A percentile compares a stretch with the other conserved stretches of the same genome.
Evolutionary conservation across 2,888 invertebrate genomes (phyloP).

Genomic region (Ophion ellenae): DNA sequence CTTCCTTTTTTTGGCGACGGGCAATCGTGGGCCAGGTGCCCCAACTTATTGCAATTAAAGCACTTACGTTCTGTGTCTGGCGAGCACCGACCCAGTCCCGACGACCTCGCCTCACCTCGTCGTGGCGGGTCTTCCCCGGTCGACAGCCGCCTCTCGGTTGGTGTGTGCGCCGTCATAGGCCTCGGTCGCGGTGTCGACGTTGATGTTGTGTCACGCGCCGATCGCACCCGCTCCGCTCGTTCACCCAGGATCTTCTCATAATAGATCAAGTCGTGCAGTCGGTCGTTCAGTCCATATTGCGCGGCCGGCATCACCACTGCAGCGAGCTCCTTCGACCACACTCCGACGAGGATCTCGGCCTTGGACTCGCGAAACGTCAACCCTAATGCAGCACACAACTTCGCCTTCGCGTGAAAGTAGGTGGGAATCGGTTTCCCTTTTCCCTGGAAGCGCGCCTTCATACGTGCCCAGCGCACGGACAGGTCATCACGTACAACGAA

Average conservation of each 20-base stretch:
- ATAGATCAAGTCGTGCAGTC: constrained; percentile 9
- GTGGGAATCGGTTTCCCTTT: neutral
- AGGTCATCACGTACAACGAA: constrained; percentile 1
- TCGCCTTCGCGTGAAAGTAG: constrained; percentile 1
- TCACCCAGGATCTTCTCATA: neutral
- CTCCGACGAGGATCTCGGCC: constrained; percentile 1
- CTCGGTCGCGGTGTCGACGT: too few species aligned
- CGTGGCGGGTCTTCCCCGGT: too few species aligned
- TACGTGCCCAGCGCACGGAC: neutral
- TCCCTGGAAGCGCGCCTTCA: neutral
- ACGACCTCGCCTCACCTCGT: too few species aligned
- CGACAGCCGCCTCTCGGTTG: too few species aligned
- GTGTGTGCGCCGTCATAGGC: too few species aligned
- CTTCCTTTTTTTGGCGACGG: too few species aligned
- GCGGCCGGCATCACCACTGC: neutral
- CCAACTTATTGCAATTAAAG: too few species aligned
- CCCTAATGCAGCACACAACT: neutral
- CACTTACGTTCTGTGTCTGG: too few species aligned
- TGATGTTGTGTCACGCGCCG: too few species aligned
- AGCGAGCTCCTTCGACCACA: neutral
- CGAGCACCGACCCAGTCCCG: too few species aligned
- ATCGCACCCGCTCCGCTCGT: neutral
- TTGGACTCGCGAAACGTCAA: constrained; percentile 3
- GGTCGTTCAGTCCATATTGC: neutral
- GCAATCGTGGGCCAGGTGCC: too few species aligned